Evolutionary conservation across 64 coral and sea anemone species (phyloP), one percentile per base, ranked within the genome.

Genomic region (Pachyseris speciosa): DNA sequence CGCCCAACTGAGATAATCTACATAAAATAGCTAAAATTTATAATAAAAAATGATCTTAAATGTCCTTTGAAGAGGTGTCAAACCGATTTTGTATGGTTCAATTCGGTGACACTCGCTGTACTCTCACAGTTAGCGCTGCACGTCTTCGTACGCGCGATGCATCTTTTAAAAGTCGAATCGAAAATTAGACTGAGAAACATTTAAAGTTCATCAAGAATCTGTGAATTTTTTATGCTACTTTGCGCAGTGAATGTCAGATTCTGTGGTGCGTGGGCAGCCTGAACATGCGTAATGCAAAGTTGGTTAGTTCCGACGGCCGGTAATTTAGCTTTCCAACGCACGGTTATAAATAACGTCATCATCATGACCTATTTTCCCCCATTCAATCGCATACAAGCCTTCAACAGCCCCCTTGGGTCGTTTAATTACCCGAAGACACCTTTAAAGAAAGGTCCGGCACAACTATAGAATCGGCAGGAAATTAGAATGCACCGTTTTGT

Each of bases 291-390:
- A 40, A 26, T 39, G 3, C 22, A 36, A 13, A 60, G 9, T 20
- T 61, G 9, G 0, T 81, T 17, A 40, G 51, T 81, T 81, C 77
- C 77, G 77, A 81, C 55, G 34, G 55, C 77, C 77, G 77, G 77
- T 81, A 81, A 81, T 81, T 81, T 40, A 36, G 19, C 20, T 4
- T 17, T 53, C 77, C 22, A n/a, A 34, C 19, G 22, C n/a, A 36
- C 2, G 55, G 74, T 81, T 58, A 39, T 63, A 40, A 39, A 81
- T 81, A 61, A 58, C 51, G 52, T n/a, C 75, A 13, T 37, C 11
- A 36, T 22, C 40, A 36, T 37, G n/a, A 37, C 2, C 63, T 53
- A 60, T 63, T 81, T 81, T 81, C 77, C 77, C 36, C 27, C 51
- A 26, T 40, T 25, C 77, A 59, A 40, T 60, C 32, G 53, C 34